Evolutionary conservation across 2,113 vertebrate genomes (phyloP), one percentile per base, ranked within the genome.

Genomic region (Oceanites oceanicus): DNA sequence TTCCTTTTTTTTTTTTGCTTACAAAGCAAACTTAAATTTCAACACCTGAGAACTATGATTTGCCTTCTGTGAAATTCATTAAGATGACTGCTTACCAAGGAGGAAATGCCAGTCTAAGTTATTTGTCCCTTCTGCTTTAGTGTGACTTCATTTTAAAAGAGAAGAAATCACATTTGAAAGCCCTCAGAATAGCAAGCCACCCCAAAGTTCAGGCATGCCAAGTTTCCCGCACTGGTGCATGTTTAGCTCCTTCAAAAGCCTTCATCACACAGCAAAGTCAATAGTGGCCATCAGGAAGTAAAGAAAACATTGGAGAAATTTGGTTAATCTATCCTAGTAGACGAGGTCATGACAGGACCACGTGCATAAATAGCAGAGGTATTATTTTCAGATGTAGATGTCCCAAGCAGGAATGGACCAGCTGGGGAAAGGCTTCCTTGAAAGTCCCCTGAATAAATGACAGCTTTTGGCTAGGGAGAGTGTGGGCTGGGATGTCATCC

Each of bases 251-350:
- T 87, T 94, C 34, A 1, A 91, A 89, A 75, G 44, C 45, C 93
- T 91, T 85, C 75, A 77, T 86, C 86, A 59, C n/a, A 91, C 42
- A 83, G 67, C 82, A 80, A 93, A 96, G 97, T 97, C 95, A 89
- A 94, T 67, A 92, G 71, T 75, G 63, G 77, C 68, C 96, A 91
- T 92, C 82, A 96, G 59, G 75, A 92, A 97, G 96, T 89, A 97
- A 97, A 96, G 90, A 97, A 97, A 98, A 97, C 93, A 96, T 63
- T 92, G 90, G 52, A 92, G 82, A 98, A 96, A 95, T 96, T 97
- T 58, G 7, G 90, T 97, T 97, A 97, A 97, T 97, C 92, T 96
- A 96, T 94, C 94, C 93, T 96, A 66, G 93, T 89, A 82, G 89
- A 97, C 52, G 90, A 96, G 96, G 96, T 96, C 97, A 94, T 94